phyloP scores from a whole-genome alignment of 1,140 invertebrate species.

The Aphelenchoides fujianensis region DNA sequence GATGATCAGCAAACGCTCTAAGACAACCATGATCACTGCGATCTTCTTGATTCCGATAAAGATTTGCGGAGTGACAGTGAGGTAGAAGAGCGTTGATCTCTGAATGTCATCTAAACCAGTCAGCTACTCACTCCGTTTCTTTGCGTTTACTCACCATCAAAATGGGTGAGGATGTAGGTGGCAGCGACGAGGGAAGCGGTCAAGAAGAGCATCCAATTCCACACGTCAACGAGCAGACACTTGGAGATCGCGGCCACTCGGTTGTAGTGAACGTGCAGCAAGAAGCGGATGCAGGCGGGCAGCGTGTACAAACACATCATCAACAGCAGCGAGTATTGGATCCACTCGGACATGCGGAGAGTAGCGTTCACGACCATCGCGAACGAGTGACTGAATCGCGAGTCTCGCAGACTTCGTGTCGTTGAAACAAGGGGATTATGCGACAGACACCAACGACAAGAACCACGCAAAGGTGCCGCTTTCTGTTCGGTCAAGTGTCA shows the following conservation, averaged over 20 bases:
- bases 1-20: background rate
- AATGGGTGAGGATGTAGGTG: background rate
- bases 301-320: background rate
- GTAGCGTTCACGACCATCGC: too few relatives aligned
- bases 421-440: too few relatives aligned
- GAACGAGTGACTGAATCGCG: too few relatives aligned
- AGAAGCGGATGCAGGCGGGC: background rate
- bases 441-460: too few relatives aligned
- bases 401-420: too few relatives aligned
- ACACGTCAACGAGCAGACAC: background rate
- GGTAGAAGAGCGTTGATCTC: background rate
- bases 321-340: background rate
- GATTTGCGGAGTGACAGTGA: background rate
- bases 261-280: background rate
- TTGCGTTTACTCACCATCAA: background rate
- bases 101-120: too few relatives aligned
- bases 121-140: too few relatives aligned
- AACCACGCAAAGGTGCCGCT: too few relatives aligned
- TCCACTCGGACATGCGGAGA: background rate
- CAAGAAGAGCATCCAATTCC: constrained; percentile 1
- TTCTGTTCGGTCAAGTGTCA: too few relatives aligned
- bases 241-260: background rate
- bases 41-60: background rate
- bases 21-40: background rate
- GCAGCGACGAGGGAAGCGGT: background rate